Evolutionary conservation across 2,888 invertebrate species (phyloP), one percentile per base, ranked within the genome.

Genomic region (Apoda limacodes): DNA sequence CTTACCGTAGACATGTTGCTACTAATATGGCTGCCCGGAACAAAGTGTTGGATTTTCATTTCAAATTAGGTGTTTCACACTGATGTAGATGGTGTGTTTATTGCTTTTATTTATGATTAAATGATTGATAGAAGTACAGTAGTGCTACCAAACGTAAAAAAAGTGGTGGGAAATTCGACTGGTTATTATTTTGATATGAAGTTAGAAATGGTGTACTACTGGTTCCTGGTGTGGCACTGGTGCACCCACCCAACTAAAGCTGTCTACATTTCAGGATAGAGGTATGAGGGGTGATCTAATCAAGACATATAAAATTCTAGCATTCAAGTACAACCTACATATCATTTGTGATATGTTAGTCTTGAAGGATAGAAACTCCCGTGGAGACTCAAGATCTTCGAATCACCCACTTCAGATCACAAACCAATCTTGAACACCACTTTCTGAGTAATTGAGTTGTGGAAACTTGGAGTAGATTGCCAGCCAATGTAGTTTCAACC

Each of bases 201-300:
- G 21, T 17, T 19, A 15, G 19, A 7, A 7, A n/a, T 28, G 19
- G 28, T 28, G 20, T 20, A 28, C 11, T 20, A 28, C 19, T 20
- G 21, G 11, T 22, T 5, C 17, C 5, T 17, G 17, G 17, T 17
- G 5, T 17, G 17, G 17, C 5, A 17, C 17, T 17, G 17, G 17
- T 17, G 17, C 17, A 17, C 17, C 7, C 7, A 17, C 17, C 17
- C 17, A 6, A 17, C 7, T 6, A n/a, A n/a, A n/a, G n/a, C n/a
- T n/a, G n/a, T n/a, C n/a, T n/a, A n/a, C n/a, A n/a, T n/a, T n/a
- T n/a, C n/a, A n/a, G n/a, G n/a, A n/a, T n/a, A n/a, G n/a, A n/a
- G n/a, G n/a, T n/a, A n/a, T n/a, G n/a, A n/a, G n/a, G n/a, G n/a
- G n/a, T n/a, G n/a, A n/a, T n/a, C n/a, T n/a, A n/a, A n/a, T n/a